Base-by-base conservation (phyloP, 2,888 invertebrate genomes). In the Craniophora ligustri region DNA sequence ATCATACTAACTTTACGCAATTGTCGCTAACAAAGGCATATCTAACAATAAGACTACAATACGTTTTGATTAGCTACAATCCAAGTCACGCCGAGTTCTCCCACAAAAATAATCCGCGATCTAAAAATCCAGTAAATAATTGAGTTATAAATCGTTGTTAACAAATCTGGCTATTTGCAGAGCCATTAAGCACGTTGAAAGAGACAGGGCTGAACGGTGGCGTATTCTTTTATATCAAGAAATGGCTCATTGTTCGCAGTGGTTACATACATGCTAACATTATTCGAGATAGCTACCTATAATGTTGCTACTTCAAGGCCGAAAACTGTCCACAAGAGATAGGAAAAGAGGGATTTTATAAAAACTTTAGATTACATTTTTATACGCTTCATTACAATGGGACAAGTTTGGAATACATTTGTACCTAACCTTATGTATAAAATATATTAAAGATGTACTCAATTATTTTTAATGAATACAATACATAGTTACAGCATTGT, bases 101-200 rank as follows among this genome's bases (percentile, higher is more conserved):
- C 5, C 44, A 56, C 45, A 68, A 59, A 68, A 59, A 54, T 45
- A 55, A 16, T 49, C 15, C 35, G 26, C 40, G 54, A 71, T 68
- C 57, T 74, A 65, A 60, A 71, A 62, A 68, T 72, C 49, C 54
- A 21, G 19, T 5, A 34, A 54, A 73, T 71, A 67, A 75, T 76
- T 76, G 67, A 71, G 71, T 73, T 70, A 74, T 67, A 72, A 72
- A 72, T 72, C 42, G 13, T 41, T 55, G 59, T 72, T 67, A 67
- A 63, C 75, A 68, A 69, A 72, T 72, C 54, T 48, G 42, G 31
- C 51, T 45, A 66, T 78, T 75, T 76, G 68, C 74, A 58, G 67
- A 72, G 64, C 68, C 72, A 77, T 73, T 77, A 73, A 75, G 50
- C 75, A 74, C 68, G 34, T 64, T 70, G 66, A 59, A 72, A 70